phyloP scores from a whole-genome alignment of 2,113 vertebrate genomes.

The Mus spicilegus region DNA sequence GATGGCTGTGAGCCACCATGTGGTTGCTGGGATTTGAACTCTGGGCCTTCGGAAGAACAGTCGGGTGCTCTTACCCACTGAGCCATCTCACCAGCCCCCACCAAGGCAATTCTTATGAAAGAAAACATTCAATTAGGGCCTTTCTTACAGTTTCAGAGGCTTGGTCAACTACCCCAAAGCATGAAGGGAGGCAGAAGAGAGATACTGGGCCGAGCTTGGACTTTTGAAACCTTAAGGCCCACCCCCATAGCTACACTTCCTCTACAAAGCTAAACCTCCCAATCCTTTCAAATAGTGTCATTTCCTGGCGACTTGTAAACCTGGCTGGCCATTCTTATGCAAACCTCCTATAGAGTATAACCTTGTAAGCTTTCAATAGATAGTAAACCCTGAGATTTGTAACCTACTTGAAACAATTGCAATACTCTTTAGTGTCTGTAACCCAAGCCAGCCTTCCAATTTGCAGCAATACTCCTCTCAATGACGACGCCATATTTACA shows the following conservation, averaged over 20 bases:
- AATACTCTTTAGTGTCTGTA: background rate
- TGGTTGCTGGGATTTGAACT: no score
- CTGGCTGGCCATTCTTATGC: background rate
- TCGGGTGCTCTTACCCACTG: no score
- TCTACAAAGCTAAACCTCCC: background rate
- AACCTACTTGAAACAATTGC: constrained; percentile 15
- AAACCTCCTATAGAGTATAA: background rate
- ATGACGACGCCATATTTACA: background rate
- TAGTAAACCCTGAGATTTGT: background rate
- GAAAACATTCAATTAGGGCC: background rate
- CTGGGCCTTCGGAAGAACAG: no score
- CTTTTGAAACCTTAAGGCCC: background rate
- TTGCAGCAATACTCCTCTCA: background rate
- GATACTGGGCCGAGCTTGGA: background rate
- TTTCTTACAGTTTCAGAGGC: background rate
- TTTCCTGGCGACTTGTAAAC: background rate
- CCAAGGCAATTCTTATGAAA: background rate
- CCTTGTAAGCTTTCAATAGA: constrained; percentile 36
- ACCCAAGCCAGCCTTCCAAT: background rate
- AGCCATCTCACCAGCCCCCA: no score
- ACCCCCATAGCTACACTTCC: background rate
- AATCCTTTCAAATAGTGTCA: background rate
- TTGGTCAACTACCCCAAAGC: background rate
- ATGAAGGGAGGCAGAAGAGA: background rate
- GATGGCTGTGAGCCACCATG: no score